These are phyloP conservation scores for Synanthedon formicaeformis DNA, from an alignment of 2,888 invertebrate species.

Conservation along the genomic window DNA sequence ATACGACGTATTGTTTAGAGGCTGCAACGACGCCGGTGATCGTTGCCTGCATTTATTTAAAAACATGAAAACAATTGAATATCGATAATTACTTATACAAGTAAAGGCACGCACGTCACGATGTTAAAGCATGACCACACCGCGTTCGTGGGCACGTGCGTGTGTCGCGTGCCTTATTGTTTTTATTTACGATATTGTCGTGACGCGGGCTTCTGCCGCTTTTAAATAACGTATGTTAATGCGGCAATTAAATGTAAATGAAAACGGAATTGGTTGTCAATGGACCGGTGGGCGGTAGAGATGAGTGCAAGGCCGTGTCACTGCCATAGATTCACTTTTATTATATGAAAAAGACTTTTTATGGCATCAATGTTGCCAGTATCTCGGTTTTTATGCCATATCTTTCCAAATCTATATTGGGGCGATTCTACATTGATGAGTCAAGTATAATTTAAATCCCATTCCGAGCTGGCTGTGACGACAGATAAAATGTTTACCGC, in stretches of 20 bases:
- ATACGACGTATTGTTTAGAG: no score
- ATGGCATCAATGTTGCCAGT: no score
- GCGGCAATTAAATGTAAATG: slow-evolving; percentile 21
- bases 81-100: slow-evolving; percentile 6
- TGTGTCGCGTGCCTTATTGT: slow-evolving; percentile 35
- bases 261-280: slow-evolving; percentile 19
- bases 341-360: no score
- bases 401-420: no score
- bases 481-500: no score
- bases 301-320: no score
- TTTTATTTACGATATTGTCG: slow-evolving; percentile 4
- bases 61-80: neutral
- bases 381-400: no score
- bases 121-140: slow-evolving; percentile 39
- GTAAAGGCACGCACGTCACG: slow-evolving; percentile 36
- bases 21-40: no score
- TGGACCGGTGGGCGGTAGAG: slow-evolving; percentile 9
- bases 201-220: slow-evolving; percentile 3
- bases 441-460: no score
- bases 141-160: slow-evolving; percentile 30
- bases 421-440: no score
- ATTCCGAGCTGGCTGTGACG: no score
- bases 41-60: neutral
- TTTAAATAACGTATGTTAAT: slow-evolving; percentile 23
- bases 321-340: no score